Base-by-base conservation (phyloP, 2,888 invertebrate species). In the Pachydiplax longipennis region DNA sequence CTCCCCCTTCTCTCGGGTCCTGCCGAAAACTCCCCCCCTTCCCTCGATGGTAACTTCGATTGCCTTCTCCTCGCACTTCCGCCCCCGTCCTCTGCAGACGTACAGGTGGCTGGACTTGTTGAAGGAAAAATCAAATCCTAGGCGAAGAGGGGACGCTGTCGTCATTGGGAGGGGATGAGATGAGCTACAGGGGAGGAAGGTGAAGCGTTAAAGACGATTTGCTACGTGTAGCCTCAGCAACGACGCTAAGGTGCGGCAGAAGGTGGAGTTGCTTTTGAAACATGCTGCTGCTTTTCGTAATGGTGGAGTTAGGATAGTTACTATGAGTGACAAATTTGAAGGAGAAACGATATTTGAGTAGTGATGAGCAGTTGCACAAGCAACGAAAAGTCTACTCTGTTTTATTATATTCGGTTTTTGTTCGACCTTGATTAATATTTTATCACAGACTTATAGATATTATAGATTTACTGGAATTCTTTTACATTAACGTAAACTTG, bases 41-140 rank as follows among this genome's bases (percentile, higher is more conserved):
- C 58, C 31, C 37, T 61, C 25, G 87, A 87, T 37, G 35, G 87
- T 61, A n/a, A 22, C 40, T 61, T 37, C 40, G 37, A 37, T 40
- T 83, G 31, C 35, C 58, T 83, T 61, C 31, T 53, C 83, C 31
- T 53, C 53, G 31, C 83, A 31, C 58, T 58, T 22, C 58, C 58
- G 25, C 83, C 53, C 53, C 25, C 25, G 25, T 12, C 31, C 13
- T 58, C 87, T 61, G 22, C n/a, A 5, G 87, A 58, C 87, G 58
- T 65, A 87, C 87, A 87, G 87, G 87, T 87, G 87, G 87, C 87
- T 87, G 87, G 87, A 87, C 87, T 87, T 87, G 87, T 87, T 87
- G 87, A 87, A 61, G 87, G 87, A 87, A 87, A 87, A 87, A 87
- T 87, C 61, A 87, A 87, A 87, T 87, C 87, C 83, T 35, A 58